Base-by-base conservation (phyloP, 2,797 vertebrate genomes). In the Amblyraja radiata region DNA sequence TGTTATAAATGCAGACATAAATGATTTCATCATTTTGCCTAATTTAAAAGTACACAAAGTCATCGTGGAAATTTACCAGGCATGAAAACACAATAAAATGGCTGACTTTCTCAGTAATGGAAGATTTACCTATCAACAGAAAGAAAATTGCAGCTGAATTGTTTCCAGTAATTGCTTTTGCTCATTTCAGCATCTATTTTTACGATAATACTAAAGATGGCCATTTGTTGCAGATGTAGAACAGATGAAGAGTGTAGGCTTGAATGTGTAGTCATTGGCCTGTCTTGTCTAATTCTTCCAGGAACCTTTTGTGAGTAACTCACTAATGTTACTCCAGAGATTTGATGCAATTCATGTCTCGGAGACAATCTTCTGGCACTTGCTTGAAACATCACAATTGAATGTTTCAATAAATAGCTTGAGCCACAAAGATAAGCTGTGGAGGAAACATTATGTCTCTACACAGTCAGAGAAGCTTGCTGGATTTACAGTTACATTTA, bases 311-410 rank as follows among this genome's bases (percentile, higher is more conserved):
- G 95, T 95, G 96, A 96, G 95, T 93, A 95, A 91, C 94, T 95
- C 94, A 93, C 94, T 95, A 94, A 95, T 96, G 93, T 96, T 94
- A 94, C 96, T 96, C 94, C 93, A 94, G 95, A 95, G 95, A 96
- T 94, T 81, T 93, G 93, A 93, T 94, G 94, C 94, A 94, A 94
- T 96, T 95, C 63, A 94, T 94, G 94, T 94, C 94, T 94, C 94
- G 94, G 94, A 94, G 95, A 94, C 92, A 73, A 88, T 86, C 9
- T 93, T 93, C 58, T 94, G 95, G 95, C 95, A 95, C 94, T 94
- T 95, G 94, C 90, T 95, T 91, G 94, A 94, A 95, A 94, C 74
- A 93, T 90, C 94, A 94, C 73, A 76, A 58, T 86, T 95, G 81
- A 93, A 81, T 93, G 93, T 93, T 94, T 95, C 94, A 93, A 93